Base-by-base conservation (phyloP, 2,888 invertebrate species). In the Lasioglossum pauxillum region DNA sequence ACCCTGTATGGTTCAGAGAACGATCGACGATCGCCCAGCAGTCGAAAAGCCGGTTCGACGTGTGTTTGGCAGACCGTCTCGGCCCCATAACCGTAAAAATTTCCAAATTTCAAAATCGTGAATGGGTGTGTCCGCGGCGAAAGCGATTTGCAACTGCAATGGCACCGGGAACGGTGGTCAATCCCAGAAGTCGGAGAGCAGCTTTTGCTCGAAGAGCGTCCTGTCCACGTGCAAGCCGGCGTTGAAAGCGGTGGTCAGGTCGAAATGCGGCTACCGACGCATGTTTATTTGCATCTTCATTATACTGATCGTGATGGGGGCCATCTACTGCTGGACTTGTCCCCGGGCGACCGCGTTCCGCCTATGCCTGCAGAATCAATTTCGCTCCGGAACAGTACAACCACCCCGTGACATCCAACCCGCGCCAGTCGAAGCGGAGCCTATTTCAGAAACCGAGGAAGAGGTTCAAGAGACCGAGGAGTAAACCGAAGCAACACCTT, bases 91-190 rank as follows among this genome's bases (percentile, higher is more conserved):
- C 49, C 71, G 23, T 87, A 74, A 77, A 90, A 90, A 90, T 90
- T 86, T 67, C 83, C 5, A 64, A 84, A 80, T 90, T 86, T 69
- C 83, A 27, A 64, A 83, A 80, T 83, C 78, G 74, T 53, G 83
- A 89, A 90, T 90, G 90, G 89, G 83, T 76, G 64, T 87, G 75
- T 27, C 19, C 49, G 31, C 71, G 67, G 78, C 67, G 53, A 79
- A 75, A 73, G 78, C 82, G 38, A 14, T 49, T 27, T 88, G 90
- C 83, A 64, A 73, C 1, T 89, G 81, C 83, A 88, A 88, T 60
- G 78, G 46, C 67, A 86, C 78, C n/a, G 8, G 10, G 8, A 14
- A 16, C 12, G 67, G 23, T 0, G 16, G 23, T 23, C 46, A 80
- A 35, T 5, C 72, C 0, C 49, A 71, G 57, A 69, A 27, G 60